These are phyloP conservation scores for Vombatus ursinus DNA, from an alignment of 2,113 vertebrate genomes.

Conservation along the genomic window DNA sequence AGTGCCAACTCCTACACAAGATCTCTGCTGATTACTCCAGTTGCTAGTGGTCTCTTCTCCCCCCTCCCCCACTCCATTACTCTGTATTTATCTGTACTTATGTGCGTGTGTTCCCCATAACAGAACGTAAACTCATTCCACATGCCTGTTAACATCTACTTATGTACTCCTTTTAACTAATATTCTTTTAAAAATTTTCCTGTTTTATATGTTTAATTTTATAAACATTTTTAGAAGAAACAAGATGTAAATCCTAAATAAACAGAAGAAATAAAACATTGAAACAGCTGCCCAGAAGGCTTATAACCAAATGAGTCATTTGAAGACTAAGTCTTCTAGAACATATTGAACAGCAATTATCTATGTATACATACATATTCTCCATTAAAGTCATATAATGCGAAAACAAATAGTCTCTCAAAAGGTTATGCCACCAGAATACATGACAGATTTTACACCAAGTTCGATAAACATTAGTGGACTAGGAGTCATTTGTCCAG, in stretches of 20 bases:
- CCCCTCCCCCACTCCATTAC: neutral
- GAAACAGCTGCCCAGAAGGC: neutral
- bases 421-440: neutral
- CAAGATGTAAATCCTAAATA: neutral
- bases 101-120: neutral
- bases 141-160: neutral
- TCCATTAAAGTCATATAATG: neutral
- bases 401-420: neutral
- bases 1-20: neutral
- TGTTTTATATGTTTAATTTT: slow-evolving; percentile 8
- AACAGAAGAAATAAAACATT: neutral
- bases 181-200: slow-evolving; percentile 26
- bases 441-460: neutral
- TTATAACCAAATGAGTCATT: neutral
- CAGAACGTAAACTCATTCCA: neutral
- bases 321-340: neutral
- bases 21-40: neutral
- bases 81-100: neutral
- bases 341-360: slow-evolving; percentile 26
- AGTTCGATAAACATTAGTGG: neutral
- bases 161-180: neutral
- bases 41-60: neutral
- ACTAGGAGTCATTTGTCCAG: too few relatives aligned
- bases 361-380: neutral
- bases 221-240: neutral